Evolutionary conservation across 2,797 vertebrate genomes (phyloP), one percentile per base, ranked within the genome.

Genomic region (Chloroceryle amazona): DNA sequence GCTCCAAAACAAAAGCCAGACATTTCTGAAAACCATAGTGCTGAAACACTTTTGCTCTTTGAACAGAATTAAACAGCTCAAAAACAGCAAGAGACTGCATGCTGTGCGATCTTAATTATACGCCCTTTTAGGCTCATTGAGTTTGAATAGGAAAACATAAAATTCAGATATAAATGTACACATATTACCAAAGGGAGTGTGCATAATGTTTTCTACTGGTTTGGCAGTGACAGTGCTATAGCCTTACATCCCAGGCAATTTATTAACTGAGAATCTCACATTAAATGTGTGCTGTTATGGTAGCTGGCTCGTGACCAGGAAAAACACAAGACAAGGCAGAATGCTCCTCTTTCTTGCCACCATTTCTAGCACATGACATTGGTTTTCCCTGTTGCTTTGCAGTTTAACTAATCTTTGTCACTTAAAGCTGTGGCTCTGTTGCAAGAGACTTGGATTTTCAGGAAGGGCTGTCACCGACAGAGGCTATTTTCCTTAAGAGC

Each of bases 101-200:
- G 72, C 93, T 96, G 88, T 15, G 86, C 93, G 82, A 95, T 92
- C 78, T 88, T 96, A 95, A 95, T 95, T 95, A 89, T 86, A 94
- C 37, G 37, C 70, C 81, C 72, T 96, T 91, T 95, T 95, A 87
- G 95, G 96, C 96, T 97, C 90, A 97, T 91, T 97, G 95, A 89
- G 51, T 96, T 96, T 92, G 89, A 97, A 96, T 82, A 95, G 93
- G 86, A 96, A 93, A 90, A 81, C 88, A 97, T 97, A 93, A 96
- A 94, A 96, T 82, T 81, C 70, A 79, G 90, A 90, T 79, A 72
- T 87, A 95, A 96, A 96, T 0, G 49, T 51, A 89, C 28, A 73
- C 0, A 12, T 25, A 18, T 78, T 95, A 96, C 79, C 79, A 83
- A 96, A 90, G 68, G 42, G 79, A 92, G 68, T 10, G 25, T 37